A percentile compares a stretch with the other conserved stretches of the same genome.
These are phyloP conservation scores for Hystrix brachyura DNA, from an alignment of 2,113 vertebrate genomes.

Conservation along the genomic window DNA sequence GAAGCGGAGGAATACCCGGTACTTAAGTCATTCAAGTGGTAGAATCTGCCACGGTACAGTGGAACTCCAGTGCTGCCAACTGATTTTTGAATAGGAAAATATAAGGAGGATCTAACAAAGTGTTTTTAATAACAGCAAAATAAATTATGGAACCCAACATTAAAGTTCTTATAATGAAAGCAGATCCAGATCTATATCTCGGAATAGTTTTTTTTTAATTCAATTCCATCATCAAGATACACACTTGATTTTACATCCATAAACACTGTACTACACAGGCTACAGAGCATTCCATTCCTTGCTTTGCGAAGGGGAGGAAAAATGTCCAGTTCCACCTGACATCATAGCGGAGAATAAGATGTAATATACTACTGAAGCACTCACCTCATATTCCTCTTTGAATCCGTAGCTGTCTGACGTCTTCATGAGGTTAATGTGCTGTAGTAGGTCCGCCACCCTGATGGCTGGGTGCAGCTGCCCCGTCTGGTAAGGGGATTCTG, in stretches of 20 bases:
- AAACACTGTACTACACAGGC: not conserved
- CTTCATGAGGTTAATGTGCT: conserved; percentile 99
- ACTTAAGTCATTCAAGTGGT: not conserved
- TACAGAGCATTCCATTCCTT: not conserved
- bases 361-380: conserved; percentile 64
- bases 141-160: not conserved
- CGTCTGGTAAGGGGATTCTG: conserved; percentile 98
- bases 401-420: conserved; percentile 99
- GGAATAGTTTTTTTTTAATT: not conserved
- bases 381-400: conserved; percentile 99
- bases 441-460: conserved; percentile 97
- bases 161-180: not conserved
- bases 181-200: not conserved
- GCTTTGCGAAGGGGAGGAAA: not conserved
- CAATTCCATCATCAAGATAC: not conserved
- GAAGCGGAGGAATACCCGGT: not conserved
- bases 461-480: conserved; percentile 99
- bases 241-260: not conserved
- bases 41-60: not conserved
- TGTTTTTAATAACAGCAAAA: not conserved
- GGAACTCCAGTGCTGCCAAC: not conserved
- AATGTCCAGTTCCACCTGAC: not conserved
- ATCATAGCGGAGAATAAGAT: not conserved
- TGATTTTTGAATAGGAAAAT: not conserved
- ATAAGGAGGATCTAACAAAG: not conserved